Percentiles rank a stretch among this genome's conserved stretches.
These are phyloP conservation scores for Acridotheres tristis DNA, from an alignment of 2,797 vertebrate species.

Conservation along the genomic window DNA sequence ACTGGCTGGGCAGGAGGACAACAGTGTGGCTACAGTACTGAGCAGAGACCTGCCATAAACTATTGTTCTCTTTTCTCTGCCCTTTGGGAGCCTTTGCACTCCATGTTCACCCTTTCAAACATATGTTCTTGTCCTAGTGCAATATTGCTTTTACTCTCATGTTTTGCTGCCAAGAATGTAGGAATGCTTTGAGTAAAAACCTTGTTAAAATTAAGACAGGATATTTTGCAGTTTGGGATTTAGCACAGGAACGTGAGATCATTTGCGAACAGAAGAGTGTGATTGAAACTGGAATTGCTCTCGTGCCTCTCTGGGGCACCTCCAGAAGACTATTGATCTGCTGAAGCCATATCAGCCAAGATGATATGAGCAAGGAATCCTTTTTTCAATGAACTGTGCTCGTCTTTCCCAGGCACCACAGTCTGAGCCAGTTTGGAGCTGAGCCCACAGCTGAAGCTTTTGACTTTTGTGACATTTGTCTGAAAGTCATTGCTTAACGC, in stretches of 20 bases:
- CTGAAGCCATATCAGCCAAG: background rate
- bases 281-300: background rate
- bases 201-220: background rate
- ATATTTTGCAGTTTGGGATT: background rate
- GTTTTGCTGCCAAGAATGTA: background rate
- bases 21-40: background rate
- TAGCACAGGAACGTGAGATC: background rate
- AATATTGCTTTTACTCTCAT: background rate
- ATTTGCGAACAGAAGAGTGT: background rate
- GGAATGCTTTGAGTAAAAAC: background rate
- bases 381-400: background rate
- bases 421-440: background rate
- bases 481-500: background rate
- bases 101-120: background rate
- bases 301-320: background rate
- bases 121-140: background rate
- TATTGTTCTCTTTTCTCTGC: background rate
- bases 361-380: accelerated
- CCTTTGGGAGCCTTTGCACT: background rate
- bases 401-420: background rate
- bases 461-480: background rate
- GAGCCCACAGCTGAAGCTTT: background rate
- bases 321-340: background rate
- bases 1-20: background rate
- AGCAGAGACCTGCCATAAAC: background rate